These are phyloP conservation scores for Amphipoea lucens DNA, from an alignment of 2,888 invertebrate genomes.

Conservation along the genomic window DNA sequence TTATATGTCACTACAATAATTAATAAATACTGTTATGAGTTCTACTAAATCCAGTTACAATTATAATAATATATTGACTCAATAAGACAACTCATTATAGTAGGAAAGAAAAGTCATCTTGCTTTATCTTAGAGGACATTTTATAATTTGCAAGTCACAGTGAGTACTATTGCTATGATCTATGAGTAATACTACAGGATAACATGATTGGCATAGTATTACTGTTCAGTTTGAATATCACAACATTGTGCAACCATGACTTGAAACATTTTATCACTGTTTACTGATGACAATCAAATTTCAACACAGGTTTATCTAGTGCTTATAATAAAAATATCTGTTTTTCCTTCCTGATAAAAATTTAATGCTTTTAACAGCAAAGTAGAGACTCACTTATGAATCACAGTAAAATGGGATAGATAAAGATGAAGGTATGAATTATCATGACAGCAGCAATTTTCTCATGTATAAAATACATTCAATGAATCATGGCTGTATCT, in stretches of 20 bases:
- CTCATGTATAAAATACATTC: no score
- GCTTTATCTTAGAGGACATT: background rate
- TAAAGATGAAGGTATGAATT: background rate
- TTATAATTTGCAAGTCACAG: conserved; percentile 31
- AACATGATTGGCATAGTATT: conserved; percentile 30
- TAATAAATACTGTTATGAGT: no score
- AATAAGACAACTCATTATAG: background rate
- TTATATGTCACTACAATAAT: background rate
- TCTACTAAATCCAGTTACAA: background rate
- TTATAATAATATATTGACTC: background rate
- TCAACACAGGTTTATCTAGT: conserved; percentile 15
- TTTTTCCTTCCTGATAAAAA: background rate
- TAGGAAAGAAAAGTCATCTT: conserved; percentile 9
- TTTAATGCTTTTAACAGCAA: background rate
- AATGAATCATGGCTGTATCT: background rate
- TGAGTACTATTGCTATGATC: conserved; percentile 3
- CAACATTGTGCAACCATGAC: conserved; percentile 45
- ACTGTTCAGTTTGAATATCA: conserved; percentile 17
- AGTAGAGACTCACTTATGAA: background rate
- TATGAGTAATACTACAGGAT: conserved; percentile 22
- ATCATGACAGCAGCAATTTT: background rate
- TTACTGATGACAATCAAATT: conserved; percentile 20
- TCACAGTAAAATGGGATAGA: background rate
- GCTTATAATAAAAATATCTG: background rate
- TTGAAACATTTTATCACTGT: conserved; percentile 1